Conservation (phyloP, 2,888 invertebrate species). For the Dasypolia templi region DNA sequence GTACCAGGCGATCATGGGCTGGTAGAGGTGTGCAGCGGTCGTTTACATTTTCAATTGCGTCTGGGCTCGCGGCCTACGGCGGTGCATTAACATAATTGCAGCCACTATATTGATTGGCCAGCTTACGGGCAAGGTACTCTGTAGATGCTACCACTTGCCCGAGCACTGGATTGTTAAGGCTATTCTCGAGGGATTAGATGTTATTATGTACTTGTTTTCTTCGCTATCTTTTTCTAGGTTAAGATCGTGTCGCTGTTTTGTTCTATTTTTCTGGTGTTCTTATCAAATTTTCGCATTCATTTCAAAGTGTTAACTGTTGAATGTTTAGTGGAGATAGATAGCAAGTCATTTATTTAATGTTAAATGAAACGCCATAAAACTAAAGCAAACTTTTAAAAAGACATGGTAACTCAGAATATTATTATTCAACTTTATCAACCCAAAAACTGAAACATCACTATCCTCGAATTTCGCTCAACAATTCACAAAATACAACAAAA, state of each 20-base stretch:
- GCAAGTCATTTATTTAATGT: not conserved
- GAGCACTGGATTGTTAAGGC: slow-evolving; percentile 52
- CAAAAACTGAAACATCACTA: slow-evolving; percentile 36
- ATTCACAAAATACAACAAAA: slow-evolving; percentile 50
- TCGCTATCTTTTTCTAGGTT: slow-evolving; percentile 37
- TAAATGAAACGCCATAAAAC: no score
- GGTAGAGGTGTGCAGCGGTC: slow-evolving; percentile 76
- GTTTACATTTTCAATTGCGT: slow-evolving; percentile 86
- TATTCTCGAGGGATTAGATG: slow-evolving; percentile 58
- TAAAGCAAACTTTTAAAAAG: not conserved
- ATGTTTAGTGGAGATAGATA: no score
- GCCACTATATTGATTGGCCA: slow-evolving; percentile 87
- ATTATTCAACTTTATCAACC: slow-evolving; percentile 3
- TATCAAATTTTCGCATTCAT: not conserved
- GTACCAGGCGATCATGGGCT: slow-evolving; percentile 77
- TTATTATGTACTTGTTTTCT: slow-evolving; percentile 48
- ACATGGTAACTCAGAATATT: not conserved
- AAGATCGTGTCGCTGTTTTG: slow-evolving; percentile 12
- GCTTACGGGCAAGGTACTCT: slow-evolving; percentile 75
- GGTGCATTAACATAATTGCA: slow-evolving; percentile 89
- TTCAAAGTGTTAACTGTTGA: not conserved
- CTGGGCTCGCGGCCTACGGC: slow-evolving; percentile 80
- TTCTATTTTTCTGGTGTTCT: not conserved
- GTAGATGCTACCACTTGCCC: slow-evolving; percentile 68
- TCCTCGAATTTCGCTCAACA: slow-evolving; percentile 9